Percentiles rank a stretch among this genome's conserved stretches.
These are phyloP conservation scores for Philopotamus ludificatus DNA, from an alignment of 1,140 invertebrate species.

Conservation along the genomic window DNA sequence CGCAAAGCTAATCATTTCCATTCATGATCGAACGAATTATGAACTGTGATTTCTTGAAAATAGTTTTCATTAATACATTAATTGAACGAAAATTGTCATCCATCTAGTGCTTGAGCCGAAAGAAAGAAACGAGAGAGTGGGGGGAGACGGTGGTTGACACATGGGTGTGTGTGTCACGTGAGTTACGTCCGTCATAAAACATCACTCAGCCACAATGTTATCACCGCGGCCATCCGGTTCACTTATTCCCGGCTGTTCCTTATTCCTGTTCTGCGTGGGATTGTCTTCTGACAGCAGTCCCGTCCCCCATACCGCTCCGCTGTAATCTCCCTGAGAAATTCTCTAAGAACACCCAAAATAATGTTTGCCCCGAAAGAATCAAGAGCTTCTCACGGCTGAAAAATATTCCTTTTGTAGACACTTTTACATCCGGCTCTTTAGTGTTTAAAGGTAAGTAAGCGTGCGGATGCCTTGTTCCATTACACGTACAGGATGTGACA, in stretches of 20 bases:
- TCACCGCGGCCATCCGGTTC: constrained; percentile 34
- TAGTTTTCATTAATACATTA: no score
- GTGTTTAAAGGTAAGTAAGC: no score
- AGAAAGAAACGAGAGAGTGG: no score
- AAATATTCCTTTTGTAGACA: neutral
- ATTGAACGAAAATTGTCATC: no score
- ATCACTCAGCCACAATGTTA: constrained; percentile 37
- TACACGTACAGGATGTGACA: no score
- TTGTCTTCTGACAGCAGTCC: constrained; percentile 38
- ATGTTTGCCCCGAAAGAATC: neutral
- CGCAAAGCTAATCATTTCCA: no score
- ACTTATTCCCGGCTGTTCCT: constrained; percentile 32
- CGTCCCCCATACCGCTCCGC: constrained; percentile 24
- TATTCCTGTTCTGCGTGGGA: constrained; percentile 34
- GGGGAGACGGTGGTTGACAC: no score
- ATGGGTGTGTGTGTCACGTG: no score
- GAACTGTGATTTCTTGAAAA: no score
- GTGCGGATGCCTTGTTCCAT: neutral
- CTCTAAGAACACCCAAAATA: neutral
- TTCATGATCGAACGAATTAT: no score
- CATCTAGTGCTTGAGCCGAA: no score
- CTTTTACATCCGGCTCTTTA: neutral
- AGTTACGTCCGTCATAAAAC: constrained; percentile 37
- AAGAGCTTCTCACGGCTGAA: neutral
- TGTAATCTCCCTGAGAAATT: constrained; percentile 1